phyloP scores from a whole-genome alignment of 2,113 vertebrate species.

The Tamias sibiricus region DNA sequence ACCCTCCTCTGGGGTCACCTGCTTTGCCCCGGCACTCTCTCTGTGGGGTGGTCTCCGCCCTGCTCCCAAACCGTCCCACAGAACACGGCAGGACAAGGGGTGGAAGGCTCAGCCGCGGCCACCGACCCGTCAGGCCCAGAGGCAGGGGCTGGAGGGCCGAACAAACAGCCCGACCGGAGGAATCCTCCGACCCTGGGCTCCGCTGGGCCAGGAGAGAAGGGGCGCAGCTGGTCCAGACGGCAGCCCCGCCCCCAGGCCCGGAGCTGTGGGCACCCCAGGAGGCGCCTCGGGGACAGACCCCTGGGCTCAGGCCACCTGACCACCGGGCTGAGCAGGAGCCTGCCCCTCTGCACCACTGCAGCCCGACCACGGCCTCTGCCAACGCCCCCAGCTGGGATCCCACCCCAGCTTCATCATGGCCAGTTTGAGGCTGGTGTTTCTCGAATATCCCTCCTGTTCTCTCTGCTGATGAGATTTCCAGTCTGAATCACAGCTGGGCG shows the following conservation, averaged over 20 bases:
- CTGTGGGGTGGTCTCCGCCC: background rate
- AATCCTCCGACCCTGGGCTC: background rate
- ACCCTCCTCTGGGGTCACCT: background rate
- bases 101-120: background rate
- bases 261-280: background rate
- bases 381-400: no score
- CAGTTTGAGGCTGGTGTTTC: background rate
- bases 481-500: background rate
- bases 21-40: accelerated
- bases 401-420: background rate
- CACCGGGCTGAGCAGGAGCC: no score
- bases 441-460: background rate
- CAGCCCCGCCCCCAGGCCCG: background rate
- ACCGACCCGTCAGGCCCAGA: background rate
- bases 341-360: background rate
- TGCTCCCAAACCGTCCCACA: background rate
- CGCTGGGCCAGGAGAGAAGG: background rate
- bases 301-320: no score
- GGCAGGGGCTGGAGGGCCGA: background rate
- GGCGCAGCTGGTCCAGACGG: accelerated
- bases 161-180: no score
- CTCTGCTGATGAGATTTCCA: background rate
- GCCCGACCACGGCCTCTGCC: accelerated
- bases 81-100: accelerated
- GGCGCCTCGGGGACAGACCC: background rate